phyloP scores from a whole-genome alignment of 2,797 vertebrate genomes.

The Falco naumanni region DNA sequence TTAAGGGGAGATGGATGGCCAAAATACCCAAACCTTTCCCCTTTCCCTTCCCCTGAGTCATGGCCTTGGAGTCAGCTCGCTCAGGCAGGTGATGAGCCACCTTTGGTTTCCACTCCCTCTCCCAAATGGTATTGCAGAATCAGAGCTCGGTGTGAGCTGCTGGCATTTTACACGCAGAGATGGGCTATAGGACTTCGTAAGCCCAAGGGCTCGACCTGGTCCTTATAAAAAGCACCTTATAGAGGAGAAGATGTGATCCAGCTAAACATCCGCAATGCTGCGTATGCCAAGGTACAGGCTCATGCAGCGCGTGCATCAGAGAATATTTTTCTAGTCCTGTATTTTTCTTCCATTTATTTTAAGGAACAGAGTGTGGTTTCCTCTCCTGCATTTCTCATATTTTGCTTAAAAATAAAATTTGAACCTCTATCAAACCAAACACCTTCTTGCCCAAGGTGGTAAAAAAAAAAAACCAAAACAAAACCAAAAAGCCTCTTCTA shows the following conservation, averaged over 20 bases:
- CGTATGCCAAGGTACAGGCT: background rate
- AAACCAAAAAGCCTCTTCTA: background rate
- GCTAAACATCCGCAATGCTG: background rate
- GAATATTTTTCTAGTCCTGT: background rate
- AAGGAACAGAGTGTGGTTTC: constrained; percentile 22
- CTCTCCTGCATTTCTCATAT: constrained; percentile 18
- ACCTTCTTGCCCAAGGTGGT: constrained; percentile 19
- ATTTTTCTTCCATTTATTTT: constrained; percentile 29
- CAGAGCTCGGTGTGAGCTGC: background rate
- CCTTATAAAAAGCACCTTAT: background rate
- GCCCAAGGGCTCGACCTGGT: background rate
- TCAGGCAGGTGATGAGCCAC: background rate
- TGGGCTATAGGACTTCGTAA: background rate
- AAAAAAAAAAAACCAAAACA: background rate
- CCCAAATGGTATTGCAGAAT: background rate
- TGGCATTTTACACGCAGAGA: background rate
- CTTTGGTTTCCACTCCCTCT: background rate
- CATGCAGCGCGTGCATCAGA: fast-evolving
- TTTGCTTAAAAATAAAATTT: constrained; percentile 45
- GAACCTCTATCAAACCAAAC: constrained; percentile 13
- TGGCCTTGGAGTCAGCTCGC: background rate
- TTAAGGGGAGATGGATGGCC: background rate
- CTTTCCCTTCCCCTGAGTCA: background rate
- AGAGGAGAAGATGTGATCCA: background rate
- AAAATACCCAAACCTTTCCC: background rate